Conservation (phyloP, 2,888 invertebrate genomes). For the Lampropteryx suffumata region DNA sequence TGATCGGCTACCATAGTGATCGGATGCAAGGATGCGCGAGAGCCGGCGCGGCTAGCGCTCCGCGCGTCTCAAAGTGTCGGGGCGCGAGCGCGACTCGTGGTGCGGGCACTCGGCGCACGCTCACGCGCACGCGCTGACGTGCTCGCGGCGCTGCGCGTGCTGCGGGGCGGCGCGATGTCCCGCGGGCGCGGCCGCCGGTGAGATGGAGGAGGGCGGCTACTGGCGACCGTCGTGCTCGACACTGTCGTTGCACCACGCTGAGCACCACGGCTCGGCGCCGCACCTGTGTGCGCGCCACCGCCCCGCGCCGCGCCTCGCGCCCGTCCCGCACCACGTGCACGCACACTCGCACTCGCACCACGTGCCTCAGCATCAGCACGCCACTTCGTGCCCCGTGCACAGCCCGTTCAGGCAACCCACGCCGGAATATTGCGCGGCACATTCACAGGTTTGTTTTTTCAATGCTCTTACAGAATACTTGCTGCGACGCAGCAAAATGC, state of each 20-base stretch:
- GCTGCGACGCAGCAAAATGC: too few relatives aligned
- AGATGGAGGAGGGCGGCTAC: conserved; percentile 79
- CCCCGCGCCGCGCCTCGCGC: conserved; percentile 65
- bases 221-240: conserved; percentile 80
- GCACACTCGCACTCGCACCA: too few relatives aligned
- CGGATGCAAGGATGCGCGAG: conserved; percentile 73
- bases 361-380: conserved; percentile 64
- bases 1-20: conserved; percentile 38
- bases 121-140: conserved; percentile 73
- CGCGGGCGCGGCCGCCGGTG: conserved; percentile 49
- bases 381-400: conserved; percentile 87
- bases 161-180: conserved; percentile 81
- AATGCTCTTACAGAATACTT: too few relatives aligned
- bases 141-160: conserved; percentile 79
- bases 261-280: conserved; percentile 75
- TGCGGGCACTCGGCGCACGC: conserved; percentile 79
- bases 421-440: conserved; percentile 77
- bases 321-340: conserved; percentile 59
- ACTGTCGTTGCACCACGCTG: conserved; percentile 67
- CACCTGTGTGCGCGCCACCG: conserved; percentile 76
- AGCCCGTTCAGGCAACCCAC: conserved; percentile 87
- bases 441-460: conserved; percentile 64
- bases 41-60: conserved; percentile 50
- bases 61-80: conserved; percentile 76
- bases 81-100: conserved; percentile 80